Evolutionary conservation across 2,888 invertebrate species (phyloP), one percentile per base, ranked within the genome.

Genomic region (Eilema sororculum): DNA sequence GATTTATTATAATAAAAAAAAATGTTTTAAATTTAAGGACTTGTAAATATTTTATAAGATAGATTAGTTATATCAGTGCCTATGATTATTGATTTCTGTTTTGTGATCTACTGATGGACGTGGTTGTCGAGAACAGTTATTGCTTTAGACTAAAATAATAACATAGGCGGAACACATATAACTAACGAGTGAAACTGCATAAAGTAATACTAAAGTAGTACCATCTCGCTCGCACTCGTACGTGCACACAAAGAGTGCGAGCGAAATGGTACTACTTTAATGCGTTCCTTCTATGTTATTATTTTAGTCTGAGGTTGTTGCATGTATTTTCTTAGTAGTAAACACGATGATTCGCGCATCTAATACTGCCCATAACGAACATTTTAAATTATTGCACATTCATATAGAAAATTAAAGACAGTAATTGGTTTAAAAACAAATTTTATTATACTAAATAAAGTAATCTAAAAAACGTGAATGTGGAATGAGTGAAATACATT

Each of bases 51-150:
- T 89, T 85, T 83, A 71, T 83, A 85, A 77, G 74, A 69, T 88
- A 88, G 83, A 75, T 78, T 89, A 88, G 83, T 77, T 61, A 84
- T 81, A 84, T 81, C 88, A 87, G 89, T 89, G 89, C 88, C 89
- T 89, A 82, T 76, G 79, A 77, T 77, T 75, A 73, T 69, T 81
- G 73, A 74, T 78, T 82, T 82, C 22, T 73, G 68, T 73, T n/a
- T 65, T 68, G 65, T 66, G 59, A 67, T 77, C 57, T 46, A 58
- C 62, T 37, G 58, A 28, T 69, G 28, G 80, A 73, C 77, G 69
- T 65, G 63, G 61, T 71, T 68, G 28, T 22, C 22, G 56, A 52
- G 0, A 24, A 63, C 46, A 46, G 25, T 65, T 71, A 52, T 61
- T 37, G 33, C 33, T 12, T 10, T 12, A 37, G 33, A 37, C 33